Evolutionary conservation across 2,113 vertebrate species (phyloP).

Genomic region (Pedionomus torquatus): DNA sequence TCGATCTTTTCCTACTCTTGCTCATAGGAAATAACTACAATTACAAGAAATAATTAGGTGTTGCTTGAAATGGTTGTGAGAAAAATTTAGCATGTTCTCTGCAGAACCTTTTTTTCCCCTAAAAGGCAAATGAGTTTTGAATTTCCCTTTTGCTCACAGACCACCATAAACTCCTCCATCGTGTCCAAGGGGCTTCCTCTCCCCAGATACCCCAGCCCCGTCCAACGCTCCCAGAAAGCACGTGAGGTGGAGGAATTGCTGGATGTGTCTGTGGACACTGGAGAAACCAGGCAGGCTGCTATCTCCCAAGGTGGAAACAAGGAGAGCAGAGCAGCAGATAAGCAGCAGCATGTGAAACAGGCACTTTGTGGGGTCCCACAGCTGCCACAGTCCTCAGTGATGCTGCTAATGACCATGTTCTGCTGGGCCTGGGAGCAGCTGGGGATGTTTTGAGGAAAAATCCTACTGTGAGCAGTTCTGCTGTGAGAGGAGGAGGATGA

Average conservation of each 20-base stretch:
- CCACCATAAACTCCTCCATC: background rate
- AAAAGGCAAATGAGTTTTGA: background rate
- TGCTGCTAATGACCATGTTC: fast-evolving
- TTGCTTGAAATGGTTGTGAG: background rate
- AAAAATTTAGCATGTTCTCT: background rate
- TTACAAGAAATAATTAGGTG: background rate
- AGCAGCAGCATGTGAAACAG: fast-evolving
- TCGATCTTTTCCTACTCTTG: background rate
- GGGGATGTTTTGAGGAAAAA: background rate
- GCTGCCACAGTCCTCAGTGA: background rate
- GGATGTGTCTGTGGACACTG: background rate
- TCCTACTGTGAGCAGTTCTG: background rate
- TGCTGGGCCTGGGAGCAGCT: background rate
- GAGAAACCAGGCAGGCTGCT: background rate
- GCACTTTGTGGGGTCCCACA: background rate
- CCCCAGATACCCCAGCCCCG: background rate
- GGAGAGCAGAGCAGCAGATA: background rate
- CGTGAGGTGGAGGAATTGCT: fast-evolving
- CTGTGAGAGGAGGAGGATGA: background rate
- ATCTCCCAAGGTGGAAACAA: background rate
- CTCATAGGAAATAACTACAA: background rate
- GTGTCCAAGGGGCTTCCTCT: background rate
- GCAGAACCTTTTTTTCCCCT: background rate
- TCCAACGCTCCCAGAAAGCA: no score
- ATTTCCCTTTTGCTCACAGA: background rate